Base-by-base conservation (phyloP, 2,797 vertebrate genomes). In the Hyperoplus lanceolatus region DNA sequence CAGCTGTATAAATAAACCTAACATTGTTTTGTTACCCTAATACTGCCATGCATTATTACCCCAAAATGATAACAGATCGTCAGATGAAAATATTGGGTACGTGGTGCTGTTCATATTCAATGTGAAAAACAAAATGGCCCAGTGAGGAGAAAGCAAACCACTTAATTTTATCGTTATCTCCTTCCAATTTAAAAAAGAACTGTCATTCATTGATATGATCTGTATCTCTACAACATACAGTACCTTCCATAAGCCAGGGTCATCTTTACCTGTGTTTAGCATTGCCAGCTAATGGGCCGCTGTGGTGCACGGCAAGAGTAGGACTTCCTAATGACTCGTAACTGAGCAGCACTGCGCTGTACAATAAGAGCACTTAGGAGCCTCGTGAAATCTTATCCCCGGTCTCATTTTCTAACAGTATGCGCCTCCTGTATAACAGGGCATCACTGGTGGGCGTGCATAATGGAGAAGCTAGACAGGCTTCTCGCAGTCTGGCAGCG, bases 341-440 rank as follows among this genome's bases (percentile, higher is more conserved):
- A 85, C 87, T 67, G 75, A 86, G 84, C 83, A 81, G 63, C 58
- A 70, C 70, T 73, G 75, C 63, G 72, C 53, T 77, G 82, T 76
- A 86, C 87, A 76, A 80, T 84, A 86, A 88, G 86, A 90, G 70
- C 89, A 89, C 88, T 90, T 85, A 73, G 77, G 86, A 88, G 85
- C 80, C 78, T 85, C 29, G 60, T 90, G 77, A 85, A 90, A 92
- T 87, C 83, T 29, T 78, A 90, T 86, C 84, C 83, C 73, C 54
- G 18, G 81, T 87, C 82, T 89, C 78, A 84, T 89, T 86, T 87
- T 86, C 79, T 75, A 89, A 77, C 85, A 85, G 85, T 57, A 21
- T 84, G 86, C 46, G 42, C 78, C 77, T 82, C 77, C 64, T 84
- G 77, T 68, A 46, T 71, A 77, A 84, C 68, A 68, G 81, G 75